A percentile compares a stretch with the other conserved stretches of the same genome.
Conservation (phyloP, 1,140 invertebrate genomes). For the Pogonus chalceus region DNA sequence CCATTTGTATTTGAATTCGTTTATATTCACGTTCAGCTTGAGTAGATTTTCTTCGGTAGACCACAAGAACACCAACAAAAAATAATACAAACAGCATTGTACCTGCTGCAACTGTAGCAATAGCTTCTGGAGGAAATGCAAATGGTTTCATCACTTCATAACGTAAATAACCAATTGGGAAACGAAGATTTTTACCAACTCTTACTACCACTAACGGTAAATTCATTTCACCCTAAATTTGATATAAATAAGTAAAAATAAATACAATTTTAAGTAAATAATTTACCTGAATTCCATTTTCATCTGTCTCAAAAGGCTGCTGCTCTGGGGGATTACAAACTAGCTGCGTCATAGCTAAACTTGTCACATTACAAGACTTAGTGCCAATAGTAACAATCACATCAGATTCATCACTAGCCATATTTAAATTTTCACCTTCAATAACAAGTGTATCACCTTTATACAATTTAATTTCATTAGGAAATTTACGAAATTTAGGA, state of each 20-base stretch:
- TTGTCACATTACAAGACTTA: slow-evolving; percentile 83
- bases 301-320: slow-evolving; percentile 78
- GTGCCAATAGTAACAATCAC: slow-evolving; percentile 88
- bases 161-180: slow-evolving; percentile 76
- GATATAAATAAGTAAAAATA: slow-evolving; percentile 2
- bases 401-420: slow-evolving; percentile 85
- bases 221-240: slow-evolving; percentile 52
- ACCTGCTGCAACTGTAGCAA: slow-evolving; percentile 73
- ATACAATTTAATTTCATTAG: slow-evolving; percentile 75
- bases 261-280: neutral
- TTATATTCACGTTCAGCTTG: slow-evolving; percentile 94
- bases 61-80: slow-evolving; percentile 74
- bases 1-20: slow-evolving; percentile 97
- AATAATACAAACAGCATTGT: slow-evolving; percentile 75
- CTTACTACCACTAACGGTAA: slow-evolving; percentile 82
- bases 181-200: slow-evolving; percentile 76
- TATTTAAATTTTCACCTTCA: slow-evolving; percentile 84
- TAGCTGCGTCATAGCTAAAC: slow-evolving; percentile 75
- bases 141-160: slow-evolving; percentile 82
- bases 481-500: slow-evolving; percentile 83
- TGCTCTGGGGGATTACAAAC: slow-evolving; percentile 81
- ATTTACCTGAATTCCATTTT: slow-evolving; percentile 59
- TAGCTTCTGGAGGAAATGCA: slow-evolving; percentile 76
- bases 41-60: slow-evolving; percentile 85
- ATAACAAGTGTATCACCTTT: slow-evolving; percentile 93